These are phyloP conservation scores for Danio choprae DNA, from an alignment of 2,797 vertebrate genomes.

Conservation along the genomic window DNA sequence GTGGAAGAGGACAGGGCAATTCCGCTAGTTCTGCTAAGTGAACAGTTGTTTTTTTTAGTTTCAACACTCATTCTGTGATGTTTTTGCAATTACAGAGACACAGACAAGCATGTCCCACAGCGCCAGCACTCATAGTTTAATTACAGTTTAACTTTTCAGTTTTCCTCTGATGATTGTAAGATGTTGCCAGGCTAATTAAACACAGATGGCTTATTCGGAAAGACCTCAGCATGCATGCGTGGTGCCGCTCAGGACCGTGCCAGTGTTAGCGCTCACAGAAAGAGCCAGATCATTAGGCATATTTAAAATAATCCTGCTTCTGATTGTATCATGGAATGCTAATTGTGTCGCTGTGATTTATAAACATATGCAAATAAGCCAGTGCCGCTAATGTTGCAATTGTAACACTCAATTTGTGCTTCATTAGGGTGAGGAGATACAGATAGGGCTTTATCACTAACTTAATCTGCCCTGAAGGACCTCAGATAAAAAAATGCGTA, in stretches of 20 bases:
- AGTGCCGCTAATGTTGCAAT: constrained; percentile 59
- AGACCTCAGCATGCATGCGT: constrained; percentile 62
- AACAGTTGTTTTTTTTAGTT: constrained; percentile 71
- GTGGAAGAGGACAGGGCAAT: constrained; percentile 33
- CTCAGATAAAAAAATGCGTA: constrained; percentile 22
- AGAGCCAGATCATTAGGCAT: constrained; percentile 72
- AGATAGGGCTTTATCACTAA: constrained; percentile 54
- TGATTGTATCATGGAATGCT: constrained; percentile 76
- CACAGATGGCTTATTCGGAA: constrained; percentile 76
- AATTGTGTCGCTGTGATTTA: constrained; percentile 74
- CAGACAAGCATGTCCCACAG: constrained; percentile 70
- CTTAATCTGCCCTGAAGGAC: constrained; percentile 51
- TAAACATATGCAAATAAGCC: constrained; percentile 64
- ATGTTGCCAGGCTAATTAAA: constrained; percentile 82
- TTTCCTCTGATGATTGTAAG: constrained; percentile 81
- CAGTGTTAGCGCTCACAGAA: constrained; percentile 72
- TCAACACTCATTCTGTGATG: constrained; percentile 75
- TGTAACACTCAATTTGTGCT: constrained; percentile 59
- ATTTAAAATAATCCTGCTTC: constrained; percentile 70
- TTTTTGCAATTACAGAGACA: constrained; percentile 75
- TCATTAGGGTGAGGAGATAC: constrained; percentile 57
- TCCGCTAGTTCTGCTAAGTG: constrained; percentile 48
- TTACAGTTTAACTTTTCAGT: constrained; percentile 81
- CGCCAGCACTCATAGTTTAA: constrained; percentile 77
- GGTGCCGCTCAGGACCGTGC: constrained; percentile 69